Evolutionary conservation across 2,797 vertebrate genomes (phyloP), one percentile per base, ranked within the genome.

Genomic region (Gastrophryne carolinensis): DNA sequence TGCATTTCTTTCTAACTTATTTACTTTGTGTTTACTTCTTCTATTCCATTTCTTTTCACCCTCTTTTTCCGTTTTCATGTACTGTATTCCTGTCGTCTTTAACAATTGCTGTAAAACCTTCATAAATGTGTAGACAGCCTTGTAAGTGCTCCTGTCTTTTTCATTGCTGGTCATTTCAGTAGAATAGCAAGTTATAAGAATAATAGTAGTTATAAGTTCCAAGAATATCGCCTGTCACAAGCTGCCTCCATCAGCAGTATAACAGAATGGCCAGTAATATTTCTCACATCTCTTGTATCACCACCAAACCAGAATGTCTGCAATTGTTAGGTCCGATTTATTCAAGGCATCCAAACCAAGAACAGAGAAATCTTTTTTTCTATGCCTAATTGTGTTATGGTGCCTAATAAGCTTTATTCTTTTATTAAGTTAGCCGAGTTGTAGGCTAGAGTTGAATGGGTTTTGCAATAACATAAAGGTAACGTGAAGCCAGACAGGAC

Each of bases 401-500:
- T 57, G 37, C 47, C 49, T 56, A 35, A 44, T 65, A 57, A 44
- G 50, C 12, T 37, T 26, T 50, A 49, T 44, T 47, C 27, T 13
- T 54, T 15, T 57, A 30, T 57, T 24, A 21, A 47, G 37, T 66
- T 69, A 69, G 24, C n/a, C 30, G 37, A 53, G 50, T 56, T 44
- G 34, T 30, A 17, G 27, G 5, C 26, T 50, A 24, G 12, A 52
- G 71, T 23, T 65, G 61, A 65, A 21, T 41, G 6, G 37, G 35
- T 15, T 44, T 15, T 57, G 27, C 37, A 49, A 66, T 66, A 74
- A 56, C 65, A 66, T 21, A 27, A 57, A 66, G 39, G 62, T 66
- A 57, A 58, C 52, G 49, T 29, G 37, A 64, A 74, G 49, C 50
- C 12, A 74, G 52, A 53, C 49, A 66, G 27, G 54, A 58, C 52